phyloP scores from a whole-genome alignment of 64 coral and sea anemone species.

The Montipora sp. region DNA sequence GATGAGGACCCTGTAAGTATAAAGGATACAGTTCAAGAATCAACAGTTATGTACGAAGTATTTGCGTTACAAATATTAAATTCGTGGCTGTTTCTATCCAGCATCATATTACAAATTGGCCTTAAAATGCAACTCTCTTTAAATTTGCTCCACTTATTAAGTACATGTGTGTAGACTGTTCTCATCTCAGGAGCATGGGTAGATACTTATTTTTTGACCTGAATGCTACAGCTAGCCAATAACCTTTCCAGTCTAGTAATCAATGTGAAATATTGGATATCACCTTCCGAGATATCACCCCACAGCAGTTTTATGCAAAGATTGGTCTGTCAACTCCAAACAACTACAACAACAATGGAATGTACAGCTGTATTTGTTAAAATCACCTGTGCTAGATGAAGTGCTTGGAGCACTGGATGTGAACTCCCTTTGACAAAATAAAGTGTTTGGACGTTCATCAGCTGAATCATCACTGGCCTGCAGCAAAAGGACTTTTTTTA shows the following conservation, averaged over 20 bases:
- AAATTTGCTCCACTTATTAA: neutral
- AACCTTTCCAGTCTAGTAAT: constrained; percentile 16
- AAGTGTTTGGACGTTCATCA: neutral
- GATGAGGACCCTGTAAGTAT: constrained; percentile 16
- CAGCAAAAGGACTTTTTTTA: neutral
- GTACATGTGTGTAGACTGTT: neutral
- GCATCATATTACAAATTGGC: constrained; percentile 9
- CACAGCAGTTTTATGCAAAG: constrained; percentile 10
- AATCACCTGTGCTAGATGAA: constrained; percentile 14
- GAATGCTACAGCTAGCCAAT: neutral
- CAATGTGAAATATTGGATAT: constrained; percentile 11
- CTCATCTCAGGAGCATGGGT: constrained; percentile 6
- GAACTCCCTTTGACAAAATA: neutral
- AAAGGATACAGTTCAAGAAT: constrained; percentile 2
- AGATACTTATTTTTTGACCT: constrained; percentile 1
- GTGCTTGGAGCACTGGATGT: neutral
- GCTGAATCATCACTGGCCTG: constrained; percentile 5
- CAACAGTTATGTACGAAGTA: neutral
- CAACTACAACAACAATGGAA: neutral
- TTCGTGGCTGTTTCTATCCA: constrained; percentile 7
- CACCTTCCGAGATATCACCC: neutral
- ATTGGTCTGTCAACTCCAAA: constrained; percentile 5
- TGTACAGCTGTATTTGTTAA: neutral
- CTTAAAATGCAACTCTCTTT: constrained; percentile 4
- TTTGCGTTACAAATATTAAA: neutral